Conservation (phyloP, 2,888 invertebrate genomes). For the Lagria hirta region DNA sequence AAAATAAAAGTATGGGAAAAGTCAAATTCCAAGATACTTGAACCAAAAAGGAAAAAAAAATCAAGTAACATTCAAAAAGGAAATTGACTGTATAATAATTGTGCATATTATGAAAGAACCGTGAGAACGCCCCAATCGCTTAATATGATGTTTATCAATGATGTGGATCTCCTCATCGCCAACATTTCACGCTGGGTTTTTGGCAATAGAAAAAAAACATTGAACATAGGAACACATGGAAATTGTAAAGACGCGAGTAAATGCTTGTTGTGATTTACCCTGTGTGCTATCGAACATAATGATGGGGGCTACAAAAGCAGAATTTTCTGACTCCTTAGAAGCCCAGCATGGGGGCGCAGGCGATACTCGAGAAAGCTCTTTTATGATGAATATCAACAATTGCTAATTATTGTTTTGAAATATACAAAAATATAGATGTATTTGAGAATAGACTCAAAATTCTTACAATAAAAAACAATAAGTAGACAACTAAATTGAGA, state of each 20-base stretch:
- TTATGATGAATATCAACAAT: too few species aligned
- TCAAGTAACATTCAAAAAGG: too few species aligned
- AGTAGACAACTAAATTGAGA: too few species aligned
- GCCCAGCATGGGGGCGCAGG: conserved; percentile 16
- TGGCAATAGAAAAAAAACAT: conserved; percentile 20
- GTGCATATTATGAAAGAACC: conserved; percentile 24
- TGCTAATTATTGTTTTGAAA: too few species aligned
- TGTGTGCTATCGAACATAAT: conserved; percentile 27
- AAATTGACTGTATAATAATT: conserved; percentile 19
- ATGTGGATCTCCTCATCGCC: conserved; percentile 10
- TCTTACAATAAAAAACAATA: too few species aligned
- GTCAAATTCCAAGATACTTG: too few species aligned
- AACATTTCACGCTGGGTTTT: conserved; percentile 23
- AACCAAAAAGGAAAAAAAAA: too few species aligned
- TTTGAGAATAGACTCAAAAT: too few species aligned
- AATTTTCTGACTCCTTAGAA: conserved; percentile 16
- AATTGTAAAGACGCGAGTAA: conserved; percentile 16
- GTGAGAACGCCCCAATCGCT: conserved; percentile 27
- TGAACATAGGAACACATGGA: conserved; percentile 18
- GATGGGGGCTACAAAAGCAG: conserved; percentile 19
- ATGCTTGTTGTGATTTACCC: conserved; percentile 28
- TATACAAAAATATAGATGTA: too few species aligned
- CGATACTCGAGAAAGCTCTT: conserved; percentile 13
- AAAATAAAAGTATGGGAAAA: too few species aligned
- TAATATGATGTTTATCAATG: conserved; percentile 25